Evolutionary conservation across 2,888 invertebrate genomes (phyloP).

Genomic region (Plagiodera versicolora): DNA sequence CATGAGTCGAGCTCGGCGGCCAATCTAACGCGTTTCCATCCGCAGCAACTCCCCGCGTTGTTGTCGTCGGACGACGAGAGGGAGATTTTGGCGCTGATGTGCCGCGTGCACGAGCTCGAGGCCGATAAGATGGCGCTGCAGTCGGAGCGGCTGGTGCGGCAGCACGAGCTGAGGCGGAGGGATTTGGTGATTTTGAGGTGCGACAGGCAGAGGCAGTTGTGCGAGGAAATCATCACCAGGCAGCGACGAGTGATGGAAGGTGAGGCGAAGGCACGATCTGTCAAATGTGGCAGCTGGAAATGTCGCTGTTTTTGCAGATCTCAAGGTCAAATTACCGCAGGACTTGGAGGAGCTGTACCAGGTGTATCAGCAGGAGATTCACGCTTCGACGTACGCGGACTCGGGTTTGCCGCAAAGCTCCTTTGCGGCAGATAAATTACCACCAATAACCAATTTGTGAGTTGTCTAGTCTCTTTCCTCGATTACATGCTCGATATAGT

Average conservation of each 20-base stretch:
- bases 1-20: too few relatives aligned
- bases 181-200: conserved; percentile 82
- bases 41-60: conserved; percentile 79
- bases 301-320: conserved; percentile 57
- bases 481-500: too few relatives aligned
- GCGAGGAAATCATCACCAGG: conserved; percentile 89
- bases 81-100: conserved; percentile 84
- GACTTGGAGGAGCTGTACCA: conserved; percentile 80
- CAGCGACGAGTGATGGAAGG: conserved; percentile 85
- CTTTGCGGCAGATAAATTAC: conserved; percentile 62
- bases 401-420: conserved; percentile 57
- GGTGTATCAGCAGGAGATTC: conserved; percentile 84
- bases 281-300: too few relatives aligned
- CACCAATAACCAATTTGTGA: conserved; percentile 66
- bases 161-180: conserved; percentile 82
- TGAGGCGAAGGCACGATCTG: too few relatives aligned
- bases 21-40: too few relatives aligned
- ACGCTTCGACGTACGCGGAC: conserved; percentile 76
- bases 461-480: too few relatives aligned
- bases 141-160: conserved; percentile 80
- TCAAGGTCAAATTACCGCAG: conserved; percentile 69
- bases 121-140: conserved; percentile 92
- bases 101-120: conserved; percentile 90
- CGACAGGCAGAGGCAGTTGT: conserved; percentile 81
- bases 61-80: conserved; percentile 88